Evolutionary conservation across 2,113 vertebrate genomes (phyloP), one percentile per base, ranked within the genome.

Genomic region (Kryptolebias marmoratus): DNA sequence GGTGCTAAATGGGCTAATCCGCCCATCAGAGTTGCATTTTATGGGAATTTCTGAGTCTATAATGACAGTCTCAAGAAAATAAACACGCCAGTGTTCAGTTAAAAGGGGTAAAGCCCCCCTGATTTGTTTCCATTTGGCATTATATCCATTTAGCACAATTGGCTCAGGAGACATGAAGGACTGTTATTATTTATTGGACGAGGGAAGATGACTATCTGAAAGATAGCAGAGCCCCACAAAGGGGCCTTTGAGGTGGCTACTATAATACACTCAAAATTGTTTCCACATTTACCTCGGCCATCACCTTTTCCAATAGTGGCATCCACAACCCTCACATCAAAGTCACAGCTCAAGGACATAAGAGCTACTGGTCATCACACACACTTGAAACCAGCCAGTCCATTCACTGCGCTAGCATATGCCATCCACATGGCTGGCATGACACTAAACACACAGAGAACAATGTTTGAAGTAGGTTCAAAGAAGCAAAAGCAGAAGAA

Each of bases 351-450:
- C 82, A 89, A 84, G 90, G 89, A 93, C 92, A 93, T 87, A 88
- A 91, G 90, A 93, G 83, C 93, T 89, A 92, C 82, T 79, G 90
- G 91, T 91, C 92, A 91, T 90, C 80, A 81, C 65, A 86, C 82
- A 81, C 81, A 84, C 81, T 71, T 72, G 93, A 79, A 93, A 91
- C 85, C 85, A 90, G 64, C 79, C 71, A 47, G 83, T 75, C 85
- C 92, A 83, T 67, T 73, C 84, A 60, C 79, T 88, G 86, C 86
- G 89, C 91, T 90, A 92, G 89, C 95, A 96, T 95, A 94, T 95
- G 95, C 92, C 94, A 93, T 93, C 89, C 96, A 96, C 95, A 95
- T 96, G 95, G 94, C 92, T 94, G 93, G 93, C 93, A 95, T 74
- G 83, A 92, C 94, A 94, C 93, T 94, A 94, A 94, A 94, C 92